Percentiles rank a stretch among this genome's conserved stretches.
Evolutionary conservation across 2,113 vertebrate species (phyloP).

Genomic region (Apeltes quadracus): DNA sequence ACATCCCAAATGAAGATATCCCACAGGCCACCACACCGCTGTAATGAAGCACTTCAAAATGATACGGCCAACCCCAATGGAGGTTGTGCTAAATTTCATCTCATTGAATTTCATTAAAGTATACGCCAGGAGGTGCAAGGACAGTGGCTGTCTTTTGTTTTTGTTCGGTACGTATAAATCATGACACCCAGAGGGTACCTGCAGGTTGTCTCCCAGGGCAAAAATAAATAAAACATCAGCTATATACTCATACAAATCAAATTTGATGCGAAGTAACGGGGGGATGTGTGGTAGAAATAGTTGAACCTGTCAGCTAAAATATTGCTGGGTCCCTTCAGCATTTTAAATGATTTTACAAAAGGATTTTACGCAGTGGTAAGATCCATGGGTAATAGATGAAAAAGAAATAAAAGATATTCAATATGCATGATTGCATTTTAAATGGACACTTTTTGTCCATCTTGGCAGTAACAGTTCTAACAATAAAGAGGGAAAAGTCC

Average conservation of each 20-base stretch:
- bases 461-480: slow-evolving; percentile 1
- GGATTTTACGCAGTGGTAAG: slow-evolving; percentile 2
- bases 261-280: slow-evolving; percentile 72
- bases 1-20: slow-evolving; percentile 66
- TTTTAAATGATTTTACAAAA: slow-evolving; percentile 34
- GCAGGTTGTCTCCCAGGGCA: slow-evolving; percentile 70
- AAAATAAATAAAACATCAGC: slow-evolving; percentile 78
- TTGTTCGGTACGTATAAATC: slow-evolving; percentile 75
- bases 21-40: slow-evolving; percentile 70
- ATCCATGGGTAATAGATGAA: slow-evolving; percentile 25
- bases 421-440: slow-evolving; percentile 34
- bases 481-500: slow-evolving; percentile 3
- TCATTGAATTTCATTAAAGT: slow-evolving; percentile 81
- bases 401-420: slow-evolving; percentile 11
- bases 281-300: slow-evolving; percentile 46
- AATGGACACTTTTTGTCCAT: slow-evolving; percentile 4
- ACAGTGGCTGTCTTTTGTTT: slow-evolving; percentile 65
- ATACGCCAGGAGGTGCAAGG: slow-evolving; percentile 78
- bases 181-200: slow-evolving; percentile 77
- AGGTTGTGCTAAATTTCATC: slow-evolving; percentile 80
- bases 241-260: slow-evolving; percentile 72
- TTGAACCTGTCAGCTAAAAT: slow-evolving; percentile 57
- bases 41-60: slow-evolving; percentile 82
- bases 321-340: slow-evolving; percentile 34
- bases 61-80: slow-evolving; percentile 76